These are phyloP conservation scores for Dasypogon diadema DNA, from an alignment of 2,888 invertebrate genomes.

Conservation along the genomic window DNA sequence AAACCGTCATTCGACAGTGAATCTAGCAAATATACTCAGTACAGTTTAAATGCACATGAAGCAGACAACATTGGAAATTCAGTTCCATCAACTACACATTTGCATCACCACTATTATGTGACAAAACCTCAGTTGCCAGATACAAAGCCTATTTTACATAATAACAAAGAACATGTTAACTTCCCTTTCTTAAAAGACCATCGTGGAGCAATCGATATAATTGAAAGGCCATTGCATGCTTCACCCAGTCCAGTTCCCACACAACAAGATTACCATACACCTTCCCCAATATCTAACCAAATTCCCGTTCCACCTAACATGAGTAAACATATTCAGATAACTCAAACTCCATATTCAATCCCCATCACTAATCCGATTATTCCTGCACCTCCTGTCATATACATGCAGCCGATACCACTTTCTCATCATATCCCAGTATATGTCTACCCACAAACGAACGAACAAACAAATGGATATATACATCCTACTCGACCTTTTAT, in stretches of 20 bases:
- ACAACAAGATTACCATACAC: conserved; percentile 39
- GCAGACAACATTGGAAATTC: not conserved
- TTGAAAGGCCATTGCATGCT: conserved; percentile 59
- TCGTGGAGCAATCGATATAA: conserved; percentile 61
- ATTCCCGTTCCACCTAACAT: conserved; percentile 53
- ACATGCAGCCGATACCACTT: conserved; percentile 55
- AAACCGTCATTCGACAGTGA: conserved; percentile 56
- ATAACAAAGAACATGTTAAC: not conserved
- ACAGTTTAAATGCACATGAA: conserved; percentile 1
- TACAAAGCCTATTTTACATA: not conserved
- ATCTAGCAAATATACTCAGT: conserved; percentile 3
- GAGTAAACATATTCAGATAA: conserved; percentile 17
- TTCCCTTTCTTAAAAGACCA: conserved; percentile 10
- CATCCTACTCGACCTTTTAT: conserved; percentile 58
- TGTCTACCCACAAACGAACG: conserved; percentile 59
- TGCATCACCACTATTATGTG: conserved; percentile 68
- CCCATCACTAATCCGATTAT: conserved; percentile 58
- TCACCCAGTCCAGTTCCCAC: conserved; percentile 59
- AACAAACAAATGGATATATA: conserved; percentile 45
- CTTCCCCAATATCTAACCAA: conserved; percentile 52
- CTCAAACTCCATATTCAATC: conserved; percentile 26
- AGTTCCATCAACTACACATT: conserved; percentile 64
- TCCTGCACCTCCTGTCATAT: conserved; percentile 55
- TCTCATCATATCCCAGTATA: conserved; percentile 59
- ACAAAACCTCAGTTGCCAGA: conserved; percentile 43